Evolutionary conservation across 2,797 vertebrate genomes (phyloP), one percentile per base, ranked within the genome.

Genomic region (Falco cherrug): DNA sequence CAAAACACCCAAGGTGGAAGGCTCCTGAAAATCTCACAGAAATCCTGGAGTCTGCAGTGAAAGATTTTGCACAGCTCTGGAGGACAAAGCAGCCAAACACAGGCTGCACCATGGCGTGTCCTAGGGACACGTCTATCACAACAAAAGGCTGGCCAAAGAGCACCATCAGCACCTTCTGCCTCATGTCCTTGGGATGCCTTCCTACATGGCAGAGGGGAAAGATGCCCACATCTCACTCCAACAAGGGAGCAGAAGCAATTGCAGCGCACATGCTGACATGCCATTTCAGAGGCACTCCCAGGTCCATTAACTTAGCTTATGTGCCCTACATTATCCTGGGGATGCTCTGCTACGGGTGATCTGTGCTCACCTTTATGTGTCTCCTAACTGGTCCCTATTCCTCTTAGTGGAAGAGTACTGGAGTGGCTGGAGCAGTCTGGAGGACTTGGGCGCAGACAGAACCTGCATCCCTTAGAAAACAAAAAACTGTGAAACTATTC

Each of bases 401-500:
- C 54, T 84, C 20, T 57, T 47, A 47, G 48, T 53, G 24, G 43
- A 83, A 78, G 33, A 85, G 48, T 3, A 9, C 9, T 57, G 80
- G 43, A 20, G 37, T 89, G 13, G 56, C 64, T 91, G 84, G 26
- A 91, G 50, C 21, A 78, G 67, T 41, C 26, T 75, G 50, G 37
- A 88, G 31, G 25, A 59, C 79, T 4, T 43, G 0, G 10, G 45
- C 67, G 92, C 60, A 92, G 53, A 67, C 56, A 84, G 67, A 22
- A 83, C 39, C 25, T 50, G 8, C 41, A 65, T 80, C 39, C 17
- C 33, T 78, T 70, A 81, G 57, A 90, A 91, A 87, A 81, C 75
- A 13, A 81, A 93, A 92, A 84, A 81, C 59, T 57, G 26, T 80
- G 78, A 74, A 89, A 80, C 35, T 84, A 31, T 84, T 85, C 35